Evolutionary conservation across 2,888 invertebrate species (phyloP).

Genomic region (Leucophora obtusa): DNA sequence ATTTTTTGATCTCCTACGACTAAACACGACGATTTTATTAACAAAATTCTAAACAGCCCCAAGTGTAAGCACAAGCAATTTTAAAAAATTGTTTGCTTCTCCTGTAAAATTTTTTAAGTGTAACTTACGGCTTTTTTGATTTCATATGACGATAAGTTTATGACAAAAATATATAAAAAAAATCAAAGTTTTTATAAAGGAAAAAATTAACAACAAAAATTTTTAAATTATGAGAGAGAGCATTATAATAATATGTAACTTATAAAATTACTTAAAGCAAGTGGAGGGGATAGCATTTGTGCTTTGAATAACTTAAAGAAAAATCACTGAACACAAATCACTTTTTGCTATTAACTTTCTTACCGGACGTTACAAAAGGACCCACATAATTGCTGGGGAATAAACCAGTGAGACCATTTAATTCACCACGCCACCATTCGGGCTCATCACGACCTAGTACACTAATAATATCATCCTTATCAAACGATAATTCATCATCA

Average conservation of each 20-base stretch:
- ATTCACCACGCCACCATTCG: constrained; percentile 98
- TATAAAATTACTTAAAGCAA: constrained; percentile 54
- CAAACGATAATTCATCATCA: constrained; percentile 95
- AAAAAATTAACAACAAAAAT: constrained; percentile 32
- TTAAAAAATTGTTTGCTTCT: too few species aligned
- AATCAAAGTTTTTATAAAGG: constrained; percentile 1
- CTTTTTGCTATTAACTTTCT: constrained; percentile 74
- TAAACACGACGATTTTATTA: too few species aligned
- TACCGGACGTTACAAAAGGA: constrained; percentile 81
- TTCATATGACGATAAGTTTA: too few species aligned
- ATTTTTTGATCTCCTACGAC: too few species aligned
- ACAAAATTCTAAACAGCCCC: too few species aligned
- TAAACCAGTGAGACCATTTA: constrained; percentile 92
- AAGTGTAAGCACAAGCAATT: too few species aligned
- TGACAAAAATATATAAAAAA: constrained; percentile 20
- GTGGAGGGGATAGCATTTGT: constrained; percentile 34
- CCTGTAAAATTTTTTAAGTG: too few species aligned
- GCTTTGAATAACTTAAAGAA: neutral
- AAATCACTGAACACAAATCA: constrained; percentile 4
- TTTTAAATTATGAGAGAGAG: constrained; percentile 33
- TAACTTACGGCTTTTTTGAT: too few species aligned
- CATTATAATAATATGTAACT: constrained; percentile 26
- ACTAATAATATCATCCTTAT: constrained; percentile 93
- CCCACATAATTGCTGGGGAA: constrained; percentile 98
- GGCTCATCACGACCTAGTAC: constrained; percentile 94